phyloP scores from a whole-genome alignment of 2,113 vertebrate genomes.

The Chionomys nivalis region DNA sequence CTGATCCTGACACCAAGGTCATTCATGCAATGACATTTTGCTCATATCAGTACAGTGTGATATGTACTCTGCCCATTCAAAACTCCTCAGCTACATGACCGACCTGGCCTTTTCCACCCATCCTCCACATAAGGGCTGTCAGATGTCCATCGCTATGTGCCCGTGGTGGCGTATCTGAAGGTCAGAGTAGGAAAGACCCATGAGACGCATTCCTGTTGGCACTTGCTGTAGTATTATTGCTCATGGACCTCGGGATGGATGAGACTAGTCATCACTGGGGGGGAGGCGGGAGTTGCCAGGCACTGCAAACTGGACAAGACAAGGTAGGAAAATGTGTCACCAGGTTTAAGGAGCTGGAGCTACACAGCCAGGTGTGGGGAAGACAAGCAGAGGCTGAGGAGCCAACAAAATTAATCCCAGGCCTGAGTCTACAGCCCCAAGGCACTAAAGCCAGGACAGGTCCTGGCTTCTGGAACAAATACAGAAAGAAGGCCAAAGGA shows the following conservation, averaged over 20 bases:
- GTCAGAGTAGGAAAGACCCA: background rate
- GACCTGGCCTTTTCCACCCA: background rate
- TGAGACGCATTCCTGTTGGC: background rate
- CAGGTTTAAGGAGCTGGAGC: background rate
- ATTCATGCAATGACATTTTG: background rate
- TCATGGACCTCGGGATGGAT: background rate
- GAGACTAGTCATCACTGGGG: background rate
- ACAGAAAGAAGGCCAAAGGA: background rate
- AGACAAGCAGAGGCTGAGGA: background rate
- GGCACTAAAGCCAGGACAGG: background rate
- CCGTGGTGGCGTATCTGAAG: background rate
- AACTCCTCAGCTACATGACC: background rate
- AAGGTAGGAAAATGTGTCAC: background rate
- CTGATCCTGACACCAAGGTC: background rate
- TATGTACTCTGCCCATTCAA: background rate
- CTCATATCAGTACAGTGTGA: background rate
- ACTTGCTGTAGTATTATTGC: rapidly evolving
- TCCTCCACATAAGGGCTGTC: background rate
- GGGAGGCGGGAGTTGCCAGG: background rate
- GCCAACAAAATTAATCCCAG: background rate
- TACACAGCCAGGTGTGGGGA: background rate
- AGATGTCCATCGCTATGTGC: background rate
- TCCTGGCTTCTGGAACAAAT: background rate
- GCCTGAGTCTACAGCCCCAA: background rate
- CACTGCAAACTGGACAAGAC: background rate